Evolutionary conservation across 1,140 invertebrate genomes (phyloP), one percentile per base, ranked within the genome.

Genomic region (Diorhabda sublineata): DNA sequence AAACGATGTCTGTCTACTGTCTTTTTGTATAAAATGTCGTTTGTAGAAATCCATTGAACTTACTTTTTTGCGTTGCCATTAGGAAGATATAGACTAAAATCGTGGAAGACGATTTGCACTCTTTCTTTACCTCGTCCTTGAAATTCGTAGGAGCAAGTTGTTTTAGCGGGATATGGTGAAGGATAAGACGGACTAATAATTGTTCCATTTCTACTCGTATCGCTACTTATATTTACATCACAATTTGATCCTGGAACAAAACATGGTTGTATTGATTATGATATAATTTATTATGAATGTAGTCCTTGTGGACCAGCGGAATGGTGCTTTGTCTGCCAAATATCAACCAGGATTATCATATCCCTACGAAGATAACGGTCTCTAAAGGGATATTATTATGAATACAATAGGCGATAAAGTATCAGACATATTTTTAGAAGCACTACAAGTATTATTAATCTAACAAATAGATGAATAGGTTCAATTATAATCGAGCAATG

Each of bases 71-170:
- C 72, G 62, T 83, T 82, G 58, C 85, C 86, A n/a, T 82, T 79
- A 9, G 86, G 82, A 75, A 86, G 84, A 78, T 86, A 82, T 68
- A 87, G 77, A 76, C 82, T 85, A 75, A 93, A 93, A 81, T 93
- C 90, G 75, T 89, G 89, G 78, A 93, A 93, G 69, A 90, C 86
- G 57, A 91, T 84, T 80, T 90, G 87, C 5, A 95, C 88, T 41
- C 92, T 84, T 82, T 95, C 91, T 69, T 90, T 91, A 42, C 91
- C 91, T 69, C 90, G 84, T 57, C 92, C 93, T 76, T 90, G 88
- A 78, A 95, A 95, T 72, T 94, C 92, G 80, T 93, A 95, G 74
- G 89, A 88, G 81, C 93, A 95, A 66, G 88, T 87, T 3, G 91
- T 88, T 72, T 89, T 87, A 2, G 88, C 78, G 61, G 90, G 88